Evolutionary conservation across 2,797 vertebrate species (phyloP).

Genomic region (Benthosema pterotum): DNA sequence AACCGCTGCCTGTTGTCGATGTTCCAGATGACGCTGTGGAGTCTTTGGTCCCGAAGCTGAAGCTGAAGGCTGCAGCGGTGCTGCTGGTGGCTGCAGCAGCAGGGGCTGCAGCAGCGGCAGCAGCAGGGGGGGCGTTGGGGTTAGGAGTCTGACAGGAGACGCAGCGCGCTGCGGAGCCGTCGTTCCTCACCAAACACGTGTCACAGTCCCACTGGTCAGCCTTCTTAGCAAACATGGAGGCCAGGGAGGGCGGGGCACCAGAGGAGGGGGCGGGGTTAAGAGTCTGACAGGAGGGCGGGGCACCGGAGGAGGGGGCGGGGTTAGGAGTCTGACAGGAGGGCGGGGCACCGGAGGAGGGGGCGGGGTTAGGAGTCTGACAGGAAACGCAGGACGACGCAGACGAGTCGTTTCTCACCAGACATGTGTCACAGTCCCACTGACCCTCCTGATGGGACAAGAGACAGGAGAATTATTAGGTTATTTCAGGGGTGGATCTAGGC

Average conservation of each 20-base stretch:
- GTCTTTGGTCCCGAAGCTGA: slow-evolving; percentile 63
- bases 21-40: too few relatives aligned
- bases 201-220: slow-evolving; percentile 90
- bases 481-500: too few relatives aligned
- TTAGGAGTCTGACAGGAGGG: too few relatives aligned
- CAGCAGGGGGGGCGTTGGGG: slow-evolving; percentile 71
- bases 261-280: background rate
- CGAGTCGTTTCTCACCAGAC: slow-evolving; percentile 64
- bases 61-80: slow-evolving; percentile 72
- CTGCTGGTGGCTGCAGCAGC: slow-evolving; percentile 59
- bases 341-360: slow-evolving; percentile 59
- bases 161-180: slow-evolving; percentile 76
- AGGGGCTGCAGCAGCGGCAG: slow-evolving; percentile 31
- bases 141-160: slow-evolving; percentile 82
- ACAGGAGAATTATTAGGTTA: too few relatives aligned
- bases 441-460: too few relatives aligned
- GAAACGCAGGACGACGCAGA: slow-evolving; percentile 53
- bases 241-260: slow-evolving; percentile 71
- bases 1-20: too few relatives aligned
- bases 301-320: slow-evolving; percentile 68
- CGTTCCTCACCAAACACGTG: slow-evolving; percentile 84
- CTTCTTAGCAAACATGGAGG: slow-evolving; percentile 80
- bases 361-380: slow-evolving; percentile 75
- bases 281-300: too few relatives aligned
- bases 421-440: slow-evolving; percentile 61